Evolutionary conservation across 2,797 vertebrate genomes (phyloP).

Genomic region (Capromys pilorides): DNA sequence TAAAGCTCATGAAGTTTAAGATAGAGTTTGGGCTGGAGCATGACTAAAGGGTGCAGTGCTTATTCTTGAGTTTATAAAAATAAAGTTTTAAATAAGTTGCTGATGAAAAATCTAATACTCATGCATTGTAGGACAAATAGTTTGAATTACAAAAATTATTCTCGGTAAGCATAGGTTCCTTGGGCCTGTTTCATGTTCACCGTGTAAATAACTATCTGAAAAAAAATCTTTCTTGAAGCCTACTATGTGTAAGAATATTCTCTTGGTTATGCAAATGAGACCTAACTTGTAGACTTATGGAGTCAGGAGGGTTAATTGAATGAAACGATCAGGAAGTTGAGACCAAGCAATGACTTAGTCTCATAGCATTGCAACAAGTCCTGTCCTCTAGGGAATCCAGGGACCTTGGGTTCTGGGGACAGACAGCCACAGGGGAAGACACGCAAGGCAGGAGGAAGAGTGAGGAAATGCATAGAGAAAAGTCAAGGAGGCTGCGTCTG

Average conservation of each 20-base stretch:
- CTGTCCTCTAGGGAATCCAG: not conserved
- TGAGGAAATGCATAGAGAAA: not conserved
- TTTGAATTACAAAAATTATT: conserved; percentile 35
- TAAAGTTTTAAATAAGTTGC: not conserved
- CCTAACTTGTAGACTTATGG: not conserved
- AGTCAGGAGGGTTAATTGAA: not conserved
- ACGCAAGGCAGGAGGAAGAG: not conserved
- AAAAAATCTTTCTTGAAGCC: conserved; percentile 11
- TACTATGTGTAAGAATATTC: not conserved
- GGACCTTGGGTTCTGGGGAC: not conserved
- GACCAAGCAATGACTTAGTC: not conserved
- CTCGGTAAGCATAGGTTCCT: conserved; percentile 9
- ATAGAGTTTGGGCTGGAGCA: conserved; percentile 2
- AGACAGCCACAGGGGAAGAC: not conserved
- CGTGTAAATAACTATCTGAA: conserved; percentile 13
- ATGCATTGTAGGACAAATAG: not conserved
- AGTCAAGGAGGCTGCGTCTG: not conserved
- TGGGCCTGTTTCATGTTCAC: not conserved
- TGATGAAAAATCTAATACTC: conserved; percentile 13
- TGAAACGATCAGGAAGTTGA: not conserved
- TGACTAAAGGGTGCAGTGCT: not conserved
- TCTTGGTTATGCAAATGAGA: not conserved
- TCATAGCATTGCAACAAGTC: not conserved
- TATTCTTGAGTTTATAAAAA: conserved; percentile 18
- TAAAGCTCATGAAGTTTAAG: conserved; percentile 45